A percentile compares a stretch with the other conserved stretches of the same genome.
Evolutionary conservation across 2,888 invertebrate species (phyloP).

Genomic region (Eupithecia inturbata): DNA sequence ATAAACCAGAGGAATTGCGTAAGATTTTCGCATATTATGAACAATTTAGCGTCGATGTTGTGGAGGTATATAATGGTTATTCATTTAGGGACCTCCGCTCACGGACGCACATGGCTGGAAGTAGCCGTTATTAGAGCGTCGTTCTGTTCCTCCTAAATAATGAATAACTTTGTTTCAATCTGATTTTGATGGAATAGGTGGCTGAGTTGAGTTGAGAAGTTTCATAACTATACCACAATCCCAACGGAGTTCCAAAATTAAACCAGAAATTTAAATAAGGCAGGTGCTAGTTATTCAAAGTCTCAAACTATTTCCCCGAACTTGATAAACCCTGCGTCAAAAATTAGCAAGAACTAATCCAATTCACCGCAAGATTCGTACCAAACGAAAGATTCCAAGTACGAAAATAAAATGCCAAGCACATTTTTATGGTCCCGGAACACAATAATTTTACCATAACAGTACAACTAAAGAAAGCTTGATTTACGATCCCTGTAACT

Average conservation of each 20-base stretch:
- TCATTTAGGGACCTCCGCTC: background rate
- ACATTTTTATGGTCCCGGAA: constrained; percentile 32
- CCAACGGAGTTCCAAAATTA: constrained; percentile 2
- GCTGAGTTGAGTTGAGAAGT: constrained; percentile 22
- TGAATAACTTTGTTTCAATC: constrained; percentile 21
- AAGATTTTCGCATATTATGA: constrained; percentile 17
- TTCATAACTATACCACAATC: constrained; percentile 18
- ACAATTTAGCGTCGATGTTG: constrained; percentile 18
- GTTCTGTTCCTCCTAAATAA: background rate
- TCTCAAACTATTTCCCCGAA: background rate
- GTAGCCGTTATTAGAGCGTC: background rate
- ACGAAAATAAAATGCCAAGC: constrained; percentile 27
- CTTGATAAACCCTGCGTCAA: background rate
- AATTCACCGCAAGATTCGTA: background rate
- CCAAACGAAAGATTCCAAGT: constrained; percentile 19
- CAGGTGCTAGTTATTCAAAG: background rate
- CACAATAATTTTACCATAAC: constrained; percentile 35
- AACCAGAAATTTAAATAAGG: constrained; percentile 2
- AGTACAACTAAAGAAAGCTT: constrained; percentile 35
- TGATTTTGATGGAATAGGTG: constrained; percentile 23
- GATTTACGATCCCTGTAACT: constrained; percentile 34
- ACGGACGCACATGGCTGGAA: background rate
- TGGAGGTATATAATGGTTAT: constrained; percentile 24
- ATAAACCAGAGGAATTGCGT: constrained; percentile 24
- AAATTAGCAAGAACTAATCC: background rate